Base-by-base conservation (phyloP, 2,888 invertebrate genomes). In the Apotomis betuletana region DNA sequence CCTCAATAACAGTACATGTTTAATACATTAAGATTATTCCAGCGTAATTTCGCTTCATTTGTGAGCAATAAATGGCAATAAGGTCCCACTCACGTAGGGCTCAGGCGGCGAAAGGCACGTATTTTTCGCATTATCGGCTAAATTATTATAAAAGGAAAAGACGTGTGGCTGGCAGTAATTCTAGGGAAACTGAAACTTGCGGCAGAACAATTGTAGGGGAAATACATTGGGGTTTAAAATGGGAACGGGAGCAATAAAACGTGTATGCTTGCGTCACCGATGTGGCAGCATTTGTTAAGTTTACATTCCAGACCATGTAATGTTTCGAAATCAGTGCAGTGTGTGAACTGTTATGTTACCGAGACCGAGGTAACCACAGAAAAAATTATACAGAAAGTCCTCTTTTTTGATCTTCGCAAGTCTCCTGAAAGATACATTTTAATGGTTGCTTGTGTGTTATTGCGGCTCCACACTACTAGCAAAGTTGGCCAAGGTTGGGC, bases 71-170 rank as follows among this genome's bases (percentile, higher is more conserved):
- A 88, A 84, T 82, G 85, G 86, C 87, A 88, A 89, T 88, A 86
- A 86, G 86, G 86, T 85, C 86, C 82, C 83, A 85, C 88, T 89
- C 89, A 87, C 90, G 90, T 90, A 87, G 82, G 80, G 81, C 83
- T 80, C 83, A 85, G 87, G 82, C 82, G 84, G 82, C 82, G 83
- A 85, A 87, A 82, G 84, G 87, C 92, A 92, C 92, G 91, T 92
- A 92, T 89, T 91, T 91, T 91, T 92, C 91, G 86, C 90, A 91
- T 91, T 91, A 92, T 89, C 89, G 89, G 84, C 86, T 88, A 89
- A 92, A 91, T 92, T 91, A 91, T 92, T 90, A 88, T 89, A 89
- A 89, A 89, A 88, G 89, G 86, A 88, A 88, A 86, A 87, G 85
- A 90, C 89, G 90, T 90, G 81, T 82, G 85, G 87, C 87, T 84